phyloP scores from a whole-genome alignment of 1,140 invertebrate genomes.

The Ladona fulva region DNA sequence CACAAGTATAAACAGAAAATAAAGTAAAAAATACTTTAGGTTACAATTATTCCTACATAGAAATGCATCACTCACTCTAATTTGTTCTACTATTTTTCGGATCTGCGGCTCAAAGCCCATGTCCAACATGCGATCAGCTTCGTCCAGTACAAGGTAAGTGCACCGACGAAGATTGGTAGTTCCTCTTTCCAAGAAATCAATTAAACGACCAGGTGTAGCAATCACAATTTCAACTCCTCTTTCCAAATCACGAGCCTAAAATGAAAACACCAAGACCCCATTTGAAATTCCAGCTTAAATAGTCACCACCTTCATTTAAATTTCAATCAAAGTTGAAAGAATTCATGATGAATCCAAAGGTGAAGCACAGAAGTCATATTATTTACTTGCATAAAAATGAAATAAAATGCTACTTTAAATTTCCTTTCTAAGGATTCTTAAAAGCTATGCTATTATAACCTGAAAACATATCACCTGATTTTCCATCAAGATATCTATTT shows the following conservation, averaged over 20 bases:
- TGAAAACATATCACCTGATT: too few relatives aligned
- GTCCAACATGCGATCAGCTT: slow-evolving; percentile 80
- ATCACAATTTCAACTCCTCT: slow-evolving; percentile 44
- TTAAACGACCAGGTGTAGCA: slow-evolving; percentile 57
- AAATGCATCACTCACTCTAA: slow-evolving; percentile 44
- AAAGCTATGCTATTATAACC: too few relatives aligned
- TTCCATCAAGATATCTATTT: too few relatives aligned
- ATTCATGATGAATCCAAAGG: too few relatives aligned
- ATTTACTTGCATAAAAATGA: too few relatives aligned
- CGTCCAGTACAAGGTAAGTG: slow-evolving; percentile 94
- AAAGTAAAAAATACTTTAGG: background rate
- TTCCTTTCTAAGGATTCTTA: too few relatives aligned
- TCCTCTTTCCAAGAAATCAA: slow-evolving; percentile 55
- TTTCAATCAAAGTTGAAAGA: too few relatives aligned
- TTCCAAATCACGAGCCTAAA: slow-evolving; percentile 43
- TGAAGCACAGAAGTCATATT: too few relatives aligned
- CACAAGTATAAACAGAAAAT: background rate
- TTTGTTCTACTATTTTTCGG: slow-evolving; percentile 93
- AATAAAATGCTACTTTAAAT: too few relatives aligned
- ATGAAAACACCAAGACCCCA: slow-evolving; percentile 24
- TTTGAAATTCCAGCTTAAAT: too few relatives aligned
- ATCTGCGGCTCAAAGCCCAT: slow-evolving; percentile 99
- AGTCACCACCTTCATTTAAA: too few relatives aligned
- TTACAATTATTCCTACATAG: background rate
- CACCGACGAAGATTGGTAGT: slow-evolving; percentile 52